Conservation (phyloP, 1,140 invertebrate species). For the Drosophila melanica region DNA sequence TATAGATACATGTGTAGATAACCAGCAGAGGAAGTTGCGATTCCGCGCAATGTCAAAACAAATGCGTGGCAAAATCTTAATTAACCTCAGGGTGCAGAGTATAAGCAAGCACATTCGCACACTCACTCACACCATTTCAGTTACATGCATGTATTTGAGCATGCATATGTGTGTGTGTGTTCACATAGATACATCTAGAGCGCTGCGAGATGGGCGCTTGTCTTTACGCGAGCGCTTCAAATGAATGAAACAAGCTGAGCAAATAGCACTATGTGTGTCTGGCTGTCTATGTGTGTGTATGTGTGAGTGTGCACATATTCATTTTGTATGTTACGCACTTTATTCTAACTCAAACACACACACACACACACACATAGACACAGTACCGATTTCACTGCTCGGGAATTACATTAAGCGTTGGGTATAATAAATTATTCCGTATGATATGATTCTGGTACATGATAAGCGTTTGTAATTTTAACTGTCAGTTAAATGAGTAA, state of each 20-base stretch:
- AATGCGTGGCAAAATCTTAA: slow-evolving; percentile 79
- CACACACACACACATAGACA: slow-evolving; percentile 16
- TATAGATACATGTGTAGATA: background rate
- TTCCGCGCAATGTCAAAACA: slow-evolving; percentile 66
- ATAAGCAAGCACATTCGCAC: slow-evolving; percentile 59
- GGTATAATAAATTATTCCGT: slow-evolving; percentile 82
- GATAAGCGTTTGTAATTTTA: slow-evolving; percentile 83
- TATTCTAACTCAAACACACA: slow-evolving; percentile 71
- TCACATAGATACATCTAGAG: slow-evolving; percentile 19
- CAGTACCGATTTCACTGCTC: slow-evolving; percentile 56
- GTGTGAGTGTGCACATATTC: slow-evolving; percentile 58
- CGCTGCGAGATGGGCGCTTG: slow-evolving; percentile 21
- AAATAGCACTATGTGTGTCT: slow-evolving; percentile 69
- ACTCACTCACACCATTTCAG: background rate
- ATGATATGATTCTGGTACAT: slow-evolving; percentile 83
- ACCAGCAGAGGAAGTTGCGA: slow-evolving; percentile 14
- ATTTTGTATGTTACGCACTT: slow-evolving; percentile 78
- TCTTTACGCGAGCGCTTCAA: slow-evolving; percentile 68
- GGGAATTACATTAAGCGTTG: slow-evolving; percentile 81
- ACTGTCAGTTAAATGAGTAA: slow-evolving; percentile 83
- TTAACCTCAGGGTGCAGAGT: slow-evolving; percentile 74
- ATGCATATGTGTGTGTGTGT: slow-evolving; percentile 7
- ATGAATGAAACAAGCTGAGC: slow-evolving; percentile 76
- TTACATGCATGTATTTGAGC: slow-evolving; percentile 1
- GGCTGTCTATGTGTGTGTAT: slow-evolving; percentile 6